Evolutionary conservation across 2,113 vertebrate genomes (phyloP).

Genomic region (Seriola dumerili): DNA sequence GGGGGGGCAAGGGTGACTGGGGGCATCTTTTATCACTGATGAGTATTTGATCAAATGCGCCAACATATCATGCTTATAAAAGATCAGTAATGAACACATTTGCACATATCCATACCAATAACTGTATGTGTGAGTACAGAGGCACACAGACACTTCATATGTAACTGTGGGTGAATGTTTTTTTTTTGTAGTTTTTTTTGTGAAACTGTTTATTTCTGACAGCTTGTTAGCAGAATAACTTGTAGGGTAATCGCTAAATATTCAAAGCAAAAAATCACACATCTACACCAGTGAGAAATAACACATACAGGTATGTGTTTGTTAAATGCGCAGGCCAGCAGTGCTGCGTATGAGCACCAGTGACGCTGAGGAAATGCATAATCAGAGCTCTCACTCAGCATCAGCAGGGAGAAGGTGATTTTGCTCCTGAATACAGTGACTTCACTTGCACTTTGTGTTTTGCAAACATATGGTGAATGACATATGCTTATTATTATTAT

Average conservation of each 20-base stretch:
- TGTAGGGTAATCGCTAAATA: conserved; percentile 19
- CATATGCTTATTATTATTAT: conserved; percentile 49
- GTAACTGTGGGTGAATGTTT: neutral
- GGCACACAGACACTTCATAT: neutral
- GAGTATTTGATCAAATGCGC: conserved; percentile 51
- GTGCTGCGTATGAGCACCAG: neutral
- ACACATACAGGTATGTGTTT: conserved; percentile 16
- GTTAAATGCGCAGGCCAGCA: neutral
- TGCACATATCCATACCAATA: conserved; percentile 28
- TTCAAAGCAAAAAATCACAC: conserved; percentile 14
- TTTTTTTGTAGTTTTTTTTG: neutral
- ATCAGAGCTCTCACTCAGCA: conserved; percentile 44
- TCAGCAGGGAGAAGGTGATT: conserved; percentile 6
- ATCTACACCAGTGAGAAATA: conserved; percentile 21
- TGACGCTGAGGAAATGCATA: conserved; percentile 36
- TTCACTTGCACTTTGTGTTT: conserved; percentile 14
- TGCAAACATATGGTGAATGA: conserved; percentile 36
- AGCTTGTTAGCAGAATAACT: conserved; percentile 37
- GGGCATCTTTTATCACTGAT: conserved; percentile 38
- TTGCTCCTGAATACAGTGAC: conserved; percentile 13
- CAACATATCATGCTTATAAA: conserved; percentile 45
- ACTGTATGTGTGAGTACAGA: neutral
- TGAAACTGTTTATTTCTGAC: conserved; percentile 13
- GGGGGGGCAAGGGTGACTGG: neutral
- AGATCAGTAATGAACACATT: conserved; percentile 50